phyloP scores from a whole-genome alignment of 1,140 invertebrate species.

The Lasioglossum albipes region DNA sequence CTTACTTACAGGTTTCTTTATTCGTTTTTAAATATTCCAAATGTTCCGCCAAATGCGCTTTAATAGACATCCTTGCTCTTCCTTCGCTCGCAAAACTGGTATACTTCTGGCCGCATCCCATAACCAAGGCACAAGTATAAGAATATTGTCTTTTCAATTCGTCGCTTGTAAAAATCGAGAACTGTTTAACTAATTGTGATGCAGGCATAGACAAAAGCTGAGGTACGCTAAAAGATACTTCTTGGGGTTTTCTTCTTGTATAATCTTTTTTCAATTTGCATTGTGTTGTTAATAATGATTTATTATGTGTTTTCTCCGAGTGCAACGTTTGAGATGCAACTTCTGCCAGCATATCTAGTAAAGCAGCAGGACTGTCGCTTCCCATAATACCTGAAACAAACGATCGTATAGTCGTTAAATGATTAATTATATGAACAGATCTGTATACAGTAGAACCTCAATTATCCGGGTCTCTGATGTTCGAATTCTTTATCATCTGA shows the following conservation, averaged over 20 bases:
- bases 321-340: slow-evolving; percentile 80
- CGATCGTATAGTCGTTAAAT: slow-evolving; percentile 17
- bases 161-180: slow-evolving; percentile 81
- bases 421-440: too few relatives aligned
- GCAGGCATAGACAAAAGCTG: slow-evolving; percentile 81
- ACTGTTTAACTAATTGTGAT: slow-evolving; percentile 81
- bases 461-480: too few relatives aligned
- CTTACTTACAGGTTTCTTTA: slow-evolving; percentile 68
- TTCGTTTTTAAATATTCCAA: slow-evolving; percentile 77
- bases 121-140: slow-evolving; percentile 80
- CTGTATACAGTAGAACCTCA: too few relatives aligned
- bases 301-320: slow-evolving; percentile 75
- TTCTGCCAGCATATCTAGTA: slow-evolving; percentile 80
- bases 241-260: slow-evolving; percentile 67
- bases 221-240: slow-evolving; percentile 74
- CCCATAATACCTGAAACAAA: slow-evolving; percentile 71
- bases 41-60: slow-evolving; percentile 80
- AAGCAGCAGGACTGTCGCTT: slow-evolving; percentile 73
- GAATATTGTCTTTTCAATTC: slow-evolving; percentile 82
- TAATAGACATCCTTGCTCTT: slow-evolving; percentile 81
- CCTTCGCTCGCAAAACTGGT: slow-evolving; percentile 83
- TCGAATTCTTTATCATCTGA: too few relatives aligned
- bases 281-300: slow-evolving; percentile 57
- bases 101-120: slow-evolving; percentile 79
- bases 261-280: slow-evolving; percentile 59